Percentiles rank a stretch among this genome's conserved stretches.
phyloP scores from a whole-genome alignment of 2,888 invertebrate species.

The Sialis fuliginosa region DNA sequence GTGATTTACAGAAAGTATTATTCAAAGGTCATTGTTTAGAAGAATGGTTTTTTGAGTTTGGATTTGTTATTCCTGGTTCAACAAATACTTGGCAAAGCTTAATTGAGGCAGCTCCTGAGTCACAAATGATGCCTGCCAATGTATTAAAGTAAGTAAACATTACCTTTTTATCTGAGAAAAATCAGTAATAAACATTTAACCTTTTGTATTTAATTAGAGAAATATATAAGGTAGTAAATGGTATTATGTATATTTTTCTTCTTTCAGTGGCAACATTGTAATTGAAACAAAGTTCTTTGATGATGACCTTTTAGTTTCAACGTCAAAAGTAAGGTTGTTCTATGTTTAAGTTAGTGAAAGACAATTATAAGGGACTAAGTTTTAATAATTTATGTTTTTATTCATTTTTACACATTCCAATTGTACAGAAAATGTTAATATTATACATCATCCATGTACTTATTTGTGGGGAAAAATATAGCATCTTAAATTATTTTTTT shows the following conservation, averaged over 20 bases:
- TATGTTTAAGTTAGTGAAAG: slow-evolving; percentile 49
- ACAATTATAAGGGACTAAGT: too few species aligned
- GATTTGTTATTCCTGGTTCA: slow-evolving; percentile 94
- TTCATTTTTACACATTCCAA: too few species aligned
- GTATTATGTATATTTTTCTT: slow-evolving; percentile 5
- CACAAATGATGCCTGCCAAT: slow-evolving; percentile 99
- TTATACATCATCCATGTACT: too few species aligned
- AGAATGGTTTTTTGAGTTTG: slow-evolving; percentile 99
- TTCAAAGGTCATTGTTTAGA: slow-evolving; percentile 84
- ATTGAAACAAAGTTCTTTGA: slow-evolving; percentile 96
- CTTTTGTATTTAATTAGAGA: background rate
- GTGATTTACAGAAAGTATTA: slow-evolving; percentile 41
- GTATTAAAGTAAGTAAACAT: slow-evolving; percentile 61
- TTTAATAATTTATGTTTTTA: too few species aligned
- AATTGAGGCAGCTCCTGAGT: slow-evolving; percentile 97
- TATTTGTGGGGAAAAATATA: too few species aligned
- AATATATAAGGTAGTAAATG: slow-evolving; percentile 1
- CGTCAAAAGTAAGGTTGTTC: slow-evolving; percentile 85
- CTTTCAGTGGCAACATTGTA: slow-evolving; percentile 81
- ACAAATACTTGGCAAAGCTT: slow-evolving; percentile 99
- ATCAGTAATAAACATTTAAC: slow-evolving; percentile 2
- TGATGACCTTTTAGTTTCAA: slow-evolving; percentile 82
- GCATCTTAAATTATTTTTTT: too few species aligned
- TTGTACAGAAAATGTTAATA: too few species aligned
- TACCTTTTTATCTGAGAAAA: too few species aligned